A percentile compares a stretch with the other conserved stretches of the same genome.
These are phyloP conservation scores for Acropora tenuis DNA, from an alignment of 64 coral and sea anemone species.

Conservation along the genomic window DNA sequence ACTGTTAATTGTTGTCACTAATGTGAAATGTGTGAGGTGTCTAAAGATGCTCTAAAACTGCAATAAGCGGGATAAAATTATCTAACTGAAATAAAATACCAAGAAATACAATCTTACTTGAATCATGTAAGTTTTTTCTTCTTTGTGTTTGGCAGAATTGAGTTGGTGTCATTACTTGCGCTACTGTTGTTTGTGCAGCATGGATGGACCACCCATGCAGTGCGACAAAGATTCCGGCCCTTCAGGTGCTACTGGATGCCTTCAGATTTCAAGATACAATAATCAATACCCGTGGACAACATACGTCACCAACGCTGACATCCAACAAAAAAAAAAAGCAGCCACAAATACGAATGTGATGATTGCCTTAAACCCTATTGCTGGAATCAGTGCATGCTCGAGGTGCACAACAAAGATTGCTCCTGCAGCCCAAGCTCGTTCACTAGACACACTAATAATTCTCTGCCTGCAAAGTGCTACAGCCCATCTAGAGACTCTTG, in stretches of 20 bases:
- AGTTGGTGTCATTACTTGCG: neutral
- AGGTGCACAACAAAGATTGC: slow-evolving; percentile 41
- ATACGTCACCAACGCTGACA: slow-evolving; percentile 60
- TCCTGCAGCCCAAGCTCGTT: slow-evolving; percentile 5
- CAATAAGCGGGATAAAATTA: too few relatives aligned
- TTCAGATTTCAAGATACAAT: neutral
- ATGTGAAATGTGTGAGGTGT: too few relatives aligned
- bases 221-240: neutral
- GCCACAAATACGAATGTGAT: neutral
- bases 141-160: neutral
- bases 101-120: too few relatives aligned
- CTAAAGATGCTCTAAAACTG: too few relatives aligned
- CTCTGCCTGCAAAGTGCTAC: neutral
- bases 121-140: too few relatives aligned
- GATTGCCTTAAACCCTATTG: neutral
- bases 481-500: neutral
- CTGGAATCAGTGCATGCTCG: slow-evolving; percentile 72
- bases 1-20: too few relatives aligned
- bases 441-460: neutral
- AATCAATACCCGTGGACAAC: slow-evolving; percentile 69
- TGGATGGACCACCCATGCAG: neutral
- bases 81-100: too few relatives aligned
- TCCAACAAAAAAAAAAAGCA: slow-evolving; percentile 46
- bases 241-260: slow-evolving; percentile 16
- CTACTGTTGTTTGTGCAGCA: neutral